Evolutionary conservation across 2,113 vertebrate genomes (phyloP).

Genomic region (Lepus timidus): DNA sequence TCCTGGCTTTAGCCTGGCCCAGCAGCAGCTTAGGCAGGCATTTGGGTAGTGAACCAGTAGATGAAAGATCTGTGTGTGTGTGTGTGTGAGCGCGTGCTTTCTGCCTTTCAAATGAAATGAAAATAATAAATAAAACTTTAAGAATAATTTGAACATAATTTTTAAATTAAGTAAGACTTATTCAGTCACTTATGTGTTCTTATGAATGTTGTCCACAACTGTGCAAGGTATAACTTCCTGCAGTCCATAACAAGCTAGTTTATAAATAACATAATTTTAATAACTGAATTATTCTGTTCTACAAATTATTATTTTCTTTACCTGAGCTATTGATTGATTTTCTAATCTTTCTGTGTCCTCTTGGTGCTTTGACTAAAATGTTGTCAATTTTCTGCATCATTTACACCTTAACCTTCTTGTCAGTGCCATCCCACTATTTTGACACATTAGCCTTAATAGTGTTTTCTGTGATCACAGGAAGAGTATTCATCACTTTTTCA

Average conservation of each 20-base stretch:
- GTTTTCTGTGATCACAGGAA: background rate
- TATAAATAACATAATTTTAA: background rate
- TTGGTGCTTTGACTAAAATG: slow-evolving; percentile 30
- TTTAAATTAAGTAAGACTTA: background rate
- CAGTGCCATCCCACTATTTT: slow-evolving; percentile 44
- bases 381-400: slow-evolving; percentile 46
- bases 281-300: background rate
- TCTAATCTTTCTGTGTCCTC: background rate
- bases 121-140: too few relatives aligned
- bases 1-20: too few relatives aligned
- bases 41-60: too few relatives aligned
- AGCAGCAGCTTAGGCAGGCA: too few relatives aligned
- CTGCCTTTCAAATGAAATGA: too few relatives aligned
- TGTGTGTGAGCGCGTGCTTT: too few relatives aligned
- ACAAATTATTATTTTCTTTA: background rate
- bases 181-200: background rate
- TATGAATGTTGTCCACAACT: background rate
- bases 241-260: background rate
- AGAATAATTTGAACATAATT: background rate
- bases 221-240: background rate
- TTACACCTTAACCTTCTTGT: slow-evolving; percentile 50
- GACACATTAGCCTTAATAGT: slow-evolving; percentile 62
- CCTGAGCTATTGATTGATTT: background rate
- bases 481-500: slow-evolving; percentile 19
- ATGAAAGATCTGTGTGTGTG: too few relatives aligned